These are phyloP conservation scores for Anarrhichthys ocellatus DNA, from an alignment of 2,113 vertebrate genomes.

Conservation along the genomic window DNA sequence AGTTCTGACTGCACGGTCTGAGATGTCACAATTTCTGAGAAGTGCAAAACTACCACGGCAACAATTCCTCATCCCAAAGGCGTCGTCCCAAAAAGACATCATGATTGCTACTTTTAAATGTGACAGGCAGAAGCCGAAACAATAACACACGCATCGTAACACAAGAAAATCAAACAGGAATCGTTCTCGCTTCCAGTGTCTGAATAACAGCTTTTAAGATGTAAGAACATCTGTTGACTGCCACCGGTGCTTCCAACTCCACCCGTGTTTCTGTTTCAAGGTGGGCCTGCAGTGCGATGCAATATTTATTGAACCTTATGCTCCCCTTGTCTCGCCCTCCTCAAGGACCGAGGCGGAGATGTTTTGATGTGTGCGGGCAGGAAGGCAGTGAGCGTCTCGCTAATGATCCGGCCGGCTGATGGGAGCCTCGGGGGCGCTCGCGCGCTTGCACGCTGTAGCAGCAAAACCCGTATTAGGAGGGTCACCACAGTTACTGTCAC, in stretches of 20 bases:
- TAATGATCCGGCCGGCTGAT: conserved; percentile 55
- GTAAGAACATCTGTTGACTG: conserved; percentile 48
- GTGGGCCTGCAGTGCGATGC: conserved; percentile 50
- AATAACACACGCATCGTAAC: background rate
- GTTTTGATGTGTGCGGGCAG: conserved; percentile 51
- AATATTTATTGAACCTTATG: conserved; percentile 72
- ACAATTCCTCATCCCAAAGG: background rate
- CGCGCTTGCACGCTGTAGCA: conserved; percentile 39
- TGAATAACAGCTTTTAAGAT: conserved; percentile 11
- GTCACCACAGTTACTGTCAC: conserved; percentile 37
- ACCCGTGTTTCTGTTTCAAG: conserved; percentile 24
- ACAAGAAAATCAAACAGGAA: background rate
- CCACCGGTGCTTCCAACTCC: background rate
- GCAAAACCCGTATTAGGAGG: conserved; percentile 46
- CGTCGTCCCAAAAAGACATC: background rate
- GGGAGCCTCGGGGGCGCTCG: conserved; percentile 18
- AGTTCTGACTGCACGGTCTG: background rate
- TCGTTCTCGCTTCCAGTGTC: conserved; percentile 11
- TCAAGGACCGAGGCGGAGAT: conserved; percentile 48
- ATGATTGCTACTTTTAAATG: background rate
- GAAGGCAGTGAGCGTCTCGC: conserved; percentile 34
- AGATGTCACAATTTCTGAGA: background rate
- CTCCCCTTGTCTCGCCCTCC: conserved; percentile 45
- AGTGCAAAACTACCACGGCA: background rate
- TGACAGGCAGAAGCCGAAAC: background rate